Evolutionary conservation across 1,140 invertebrate species (phyloP).

Genomic region (Aphis craccivora): DNA sequence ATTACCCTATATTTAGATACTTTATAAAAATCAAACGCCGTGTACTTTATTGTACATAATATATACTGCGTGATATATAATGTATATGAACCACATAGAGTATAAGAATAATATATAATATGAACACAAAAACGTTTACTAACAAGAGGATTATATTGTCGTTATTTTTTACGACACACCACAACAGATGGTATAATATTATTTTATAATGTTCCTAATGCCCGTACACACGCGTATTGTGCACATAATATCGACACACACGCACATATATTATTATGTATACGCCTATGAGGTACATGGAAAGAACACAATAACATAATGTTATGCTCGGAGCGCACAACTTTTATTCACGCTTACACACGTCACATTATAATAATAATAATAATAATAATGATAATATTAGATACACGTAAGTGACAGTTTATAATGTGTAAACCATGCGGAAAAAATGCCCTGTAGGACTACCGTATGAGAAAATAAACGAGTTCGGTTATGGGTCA

Average conservation of each 20-base stretch:
- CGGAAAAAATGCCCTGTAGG: neutral
- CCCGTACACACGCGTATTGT: neutral
- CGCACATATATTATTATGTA: too few relatives aligned
- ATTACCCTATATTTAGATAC: neutral
- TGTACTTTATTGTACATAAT: neutral
- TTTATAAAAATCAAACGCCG: neutral
- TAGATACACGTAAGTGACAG: neutral
- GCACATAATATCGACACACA: neutral
- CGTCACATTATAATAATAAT: neutral
- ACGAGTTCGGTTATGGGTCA: conserved; percentile 30
- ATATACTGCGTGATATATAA: neutral
- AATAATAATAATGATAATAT: neutral
- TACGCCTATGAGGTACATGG: neutral
- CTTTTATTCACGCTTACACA: neutral
- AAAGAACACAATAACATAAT: neutral
- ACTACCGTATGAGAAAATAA: conserved; percentile 29
- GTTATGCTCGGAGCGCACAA: neutral
- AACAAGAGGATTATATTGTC: neutral
- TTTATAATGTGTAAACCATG: conserved; percentile 9
- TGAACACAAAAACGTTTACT: neutral
- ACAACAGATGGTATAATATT: neutral
- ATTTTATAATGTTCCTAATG: neutral
- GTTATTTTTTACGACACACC: neutral
- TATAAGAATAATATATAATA: too few relatives aligned
- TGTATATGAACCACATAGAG: neutral